Conservation (phyloP, 2,888 invertebrate genomes). For the Xestia ashworthii region DNA sequence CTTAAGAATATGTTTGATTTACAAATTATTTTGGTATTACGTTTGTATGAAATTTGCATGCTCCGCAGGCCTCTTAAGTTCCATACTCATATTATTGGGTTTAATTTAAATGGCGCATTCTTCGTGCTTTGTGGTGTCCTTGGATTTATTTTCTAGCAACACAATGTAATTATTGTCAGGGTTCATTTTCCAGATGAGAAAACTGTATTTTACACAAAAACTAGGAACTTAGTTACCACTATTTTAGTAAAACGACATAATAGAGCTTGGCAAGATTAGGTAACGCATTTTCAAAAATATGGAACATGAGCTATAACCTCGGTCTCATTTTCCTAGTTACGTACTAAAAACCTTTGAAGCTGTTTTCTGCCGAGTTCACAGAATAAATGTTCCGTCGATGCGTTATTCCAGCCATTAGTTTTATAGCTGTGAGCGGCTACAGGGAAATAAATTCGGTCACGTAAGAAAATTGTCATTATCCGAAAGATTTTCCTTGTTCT, state of each 20-base stretch:
- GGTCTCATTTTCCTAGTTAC: slow-evolving; percentile 22
- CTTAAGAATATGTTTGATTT: too few relatives aligned
- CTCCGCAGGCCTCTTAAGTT: too few relatives aligned
- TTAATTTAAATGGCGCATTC: not conserved
- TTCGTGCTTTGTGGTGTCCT: not conserved
- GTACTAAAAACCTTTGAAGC: slow-evolving; percentile 52
- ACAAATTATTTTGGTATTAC: too few relatives aligned
- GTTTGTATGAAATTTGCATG: too few relatives aligned
- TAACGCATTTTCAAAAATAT: not conserved
- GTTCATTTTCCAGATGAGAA: not conserved
- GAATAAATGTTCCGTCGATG: slow-evolving; percentile 46
- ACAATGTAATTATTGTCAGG: too few relatives aligned
- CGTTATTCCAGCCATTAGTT: slow-evolving; percentile 73
- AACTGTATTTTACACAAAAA: not conserved
- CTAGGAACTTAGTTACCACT: not conserved
- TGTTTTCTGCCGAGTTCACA: slow-evolving; percentile 56
- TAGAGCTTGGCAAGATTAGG: not conserved
- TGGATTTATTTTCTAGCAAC: not conserved
- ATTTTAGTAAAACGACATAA: not conserved
- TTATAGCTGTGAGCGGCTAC: slow-evolving; percentile 68
- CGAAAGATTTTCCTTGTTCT: slow-evolving; percentile 49
- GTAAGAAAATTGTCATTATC: slow-evolving; percentile 68
- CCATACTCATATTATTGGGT: not conserved
- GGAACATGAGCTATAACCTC: not conserved
- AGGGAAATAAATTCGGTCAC: slow-evolving; percentile 74